phyloP scores from a whole-genome alignment of 2,113 vertebrate species.

The Heterocephalus glaber region DNA sequence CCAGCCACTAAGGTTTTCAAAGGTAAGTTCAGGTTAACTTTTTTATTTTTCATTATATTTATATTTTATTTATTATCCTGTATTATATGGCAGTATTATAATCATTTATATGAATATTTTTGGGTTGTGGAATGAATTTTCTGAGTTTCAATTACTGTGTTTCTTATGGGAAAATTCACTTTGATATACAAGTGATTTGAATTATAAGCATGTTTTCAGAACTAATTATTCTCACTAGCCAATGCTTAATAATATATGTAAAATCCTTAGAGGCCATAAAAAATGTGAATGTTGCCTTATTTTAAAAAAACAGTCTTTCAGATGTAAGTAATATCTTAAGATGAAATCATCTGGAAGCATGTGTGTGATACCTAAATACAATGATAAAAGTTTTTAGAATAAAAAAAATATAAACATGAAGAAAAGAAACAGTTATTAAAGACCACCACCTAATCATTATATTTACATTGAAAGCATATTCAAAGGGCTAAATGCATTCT shows the following conservation, averaged over 20 bases:
- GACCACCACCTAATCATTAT: not conserved
- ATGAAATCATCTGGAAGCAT: not conserved
- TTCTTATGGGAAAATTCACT: not conserved
- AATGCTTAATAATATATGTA: not conserved
- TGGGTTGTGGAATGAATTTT: no score
- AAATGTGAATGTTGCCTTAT: not conserved
- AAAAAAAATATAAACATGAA: not conserved
- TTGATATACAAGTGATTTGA: no score
- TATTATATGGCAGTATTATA: no score
- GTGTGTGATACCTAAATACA: not conserved
- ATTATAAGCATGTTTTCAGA: not conserved
- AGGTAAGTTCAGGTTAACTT: no score
- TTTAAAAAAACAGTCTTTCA: not conserved
- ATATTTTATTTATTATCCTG: no score
- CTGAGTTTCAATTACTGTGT: not conserved
- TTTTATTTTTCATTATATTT: no score
- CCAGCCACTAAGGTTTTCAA: no score
- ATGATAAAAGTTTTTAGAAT: not conserved
- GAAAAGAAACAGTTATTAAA: not conserved
- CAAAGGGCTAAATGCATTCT: not conserved
- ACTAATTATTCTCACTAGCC: not conserved
- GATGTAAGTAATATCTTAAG: not conserved
- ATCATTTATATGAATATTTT: no score
- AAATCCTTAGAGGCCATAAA: not conserved
- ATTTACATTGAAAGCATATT: not conserved